A percentile compares a stretch with the other conserved stretches of the same genome.
Evolutionary conservation across 2,888 invertebrate genomes (phyloP).

Genomic region (Megamerina dolium): DNA sequence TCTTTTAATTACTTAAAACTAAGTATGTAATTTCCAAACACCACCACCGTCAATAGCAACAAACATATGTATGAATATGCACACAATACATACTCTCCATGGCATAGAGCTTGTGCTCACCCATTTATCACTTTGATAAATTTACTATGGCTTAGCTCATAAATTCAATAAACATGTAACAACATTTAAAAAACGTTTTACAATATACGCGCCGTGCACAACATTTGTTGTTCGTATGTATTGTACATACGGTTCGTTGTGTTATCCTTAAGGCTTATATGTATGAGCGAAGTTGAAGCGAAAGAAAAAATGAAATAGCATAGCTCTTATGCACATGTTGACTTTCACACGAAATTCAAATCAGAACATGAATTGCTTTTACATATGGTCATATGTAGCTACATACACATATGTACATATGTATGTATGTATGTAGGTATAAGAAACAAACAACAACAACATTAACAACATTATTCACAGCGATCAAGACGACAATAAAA

Average conservation of each 20-base stretch:
- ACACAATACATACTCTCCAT: not conserved
- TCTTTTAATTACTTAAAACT: too few species aligned
- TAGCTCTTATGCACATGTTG: constrained; percentile 22
- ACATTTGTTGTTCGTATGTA: too few species aligned
- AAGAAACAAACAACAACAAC: not conserved
- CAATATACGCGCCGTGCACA: too few species aligned
- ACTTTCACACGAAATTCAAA: constrained; percentile 27
- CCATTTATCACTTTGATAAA: constrained; percentile 31
- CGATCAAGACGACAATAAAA: too few species aligned
- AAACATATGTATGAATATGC: not conserved
- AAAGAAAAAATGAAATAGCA: too few species aligned
- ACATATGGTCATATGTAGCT: constrained; percentile 4
- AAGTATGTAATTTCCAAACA: too few species aligned
- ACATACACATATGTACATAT: too few species aligned
- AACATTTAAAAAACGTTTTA: too few species aligned
- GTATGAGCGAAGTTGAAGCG: too few species aligned
- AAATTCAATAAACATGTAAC: constrained; percentile 27
- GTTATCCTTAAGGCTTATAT: constrained; percentile 27
- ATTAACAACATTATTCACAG: too few species aligned
- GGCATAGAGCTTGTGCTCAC: constrained; percentile 14
- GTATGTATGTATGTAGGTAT: too few species aligned
- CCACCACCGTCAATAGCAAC: too few species aligned
- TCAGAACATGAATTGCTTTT: constrained; percentile 15
- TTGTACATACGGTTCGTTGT: constrained; percentile 2
- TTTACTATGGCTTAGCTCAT: constrained; percentile 25